Evolutionary conservation across 2,888 invertebrate genomes (phyloP).

Genomic region (Meandrusa payeni): DNA sequence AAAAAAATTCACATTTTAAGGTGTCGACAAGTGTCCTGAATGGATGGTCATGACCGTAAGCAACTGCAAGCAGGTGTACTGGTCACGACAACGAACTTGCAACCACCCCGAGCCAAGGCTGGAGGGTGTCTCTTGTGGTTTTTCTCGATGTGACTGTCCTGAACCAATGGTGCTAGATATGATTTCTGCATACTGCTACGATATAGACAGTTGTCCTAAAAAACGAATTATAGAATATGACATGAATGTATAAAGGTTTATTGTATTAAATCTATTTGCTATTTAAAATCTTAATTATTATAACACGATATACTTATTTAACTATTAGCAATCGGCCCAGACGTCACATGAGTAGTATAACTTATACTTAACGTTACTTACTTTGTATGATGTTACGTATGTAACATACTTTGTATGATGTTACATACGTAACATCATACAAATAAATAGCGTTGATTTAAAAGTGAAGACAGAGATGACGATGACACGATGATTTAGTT

Average conservation of each 20-base stretch:
- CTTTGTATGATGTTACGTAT: too few relatives aligned
- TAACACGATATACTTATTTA: not conserved
- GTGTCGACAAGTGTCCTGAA: slow-evolving; percentile 54
- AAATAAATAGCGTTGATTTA: too few relatives aligned
- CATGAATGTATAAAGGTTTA: not conserved
- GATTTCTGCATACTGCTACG: slow-evolving; percentile 55
- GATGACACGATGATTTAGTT: too few relatives aligned
- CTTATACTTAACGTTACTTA: too few relatives aligned
- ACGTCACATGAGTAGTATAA: too few relatives aligned
- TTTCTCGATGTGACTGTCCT: slow-evolving; percentile 59
- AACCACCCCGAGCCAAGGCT: slow-evolving; percentile 46
- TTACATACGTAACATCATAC: too few relatives aligned
- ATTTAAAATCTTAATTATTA: not conserved
- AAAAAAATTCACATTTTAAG: slow-evolving; percentile 37
- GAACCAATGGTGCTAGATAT: slow-evolving; percentile 46
- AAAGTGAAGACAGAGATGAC: too few relatives aligned
- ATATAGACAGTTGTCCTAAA: slow-evolving; percentile 56
- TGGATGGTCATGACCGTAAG: slow-evolving; percentile 45
- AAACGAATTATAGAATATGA: slow-evolving; percentile 33
- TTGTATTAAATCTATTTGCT: too few relatives aligned
- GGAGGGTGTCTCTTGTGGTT: slow-evolving; percentile 53
- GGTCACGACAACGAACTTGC: slow-evolving; percentile 54
- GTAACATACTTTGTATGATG: too few relatives aligned
- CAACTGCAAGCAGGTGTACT: slow-evolving; percentile 45
- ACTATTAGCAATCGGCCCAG: too few relatives aligned